Base-by-base conservation (phyloP, 2,888 invertebrate genomes). In the Thereva unica region DNA sequence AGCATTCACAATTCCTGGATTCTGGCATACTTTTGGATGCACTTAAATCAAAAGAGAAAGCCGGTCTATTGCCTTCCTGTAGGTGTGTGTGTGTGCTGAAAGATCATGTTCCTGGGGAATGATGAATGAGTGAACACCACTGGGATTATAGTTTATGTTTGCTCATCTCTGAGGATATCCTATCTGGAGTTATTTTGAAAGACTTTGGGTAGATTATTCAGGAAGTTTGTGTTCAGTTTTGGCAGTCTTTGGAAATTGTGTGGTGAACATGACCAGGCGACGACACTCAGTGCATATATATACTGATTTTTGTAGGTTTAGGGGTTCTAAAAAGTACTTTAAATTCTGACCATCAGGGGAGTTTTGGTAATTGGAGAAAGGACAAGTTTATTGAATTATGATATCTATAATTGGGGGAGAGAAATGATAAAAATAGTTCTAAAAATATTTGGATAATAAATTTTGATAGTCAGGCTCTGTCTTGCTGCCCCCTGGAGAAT, bases 121-220 rank as follows among this genome's bases (percentile, higher is more conserved):
- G 61, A 41, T 50, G 49, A 23, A 40, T 47, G 47, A 42, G 61
- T 50, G 40, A 61, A 61, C 61, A 50, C 61, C 50, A 61, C 61
- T 50, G 49, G 61, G 61, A 61, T 61, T 61, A 61, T 50, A 61
- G 50, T 61, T 61, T 49, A 61, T 61, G 61, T 49, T 61, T 50
- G 8, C 50, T 38, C 38, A 50, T 41, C 50, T 61, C 61, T n/a
- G 23, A 50, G 41, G 61, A 61, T 61, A 61, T 50, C 41, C n/a
- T n/a, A 61, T 61, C 61, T 50, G 50, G 50, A 61, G 61, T 61
- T 61, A 61, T 61, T 50, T 50, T 37, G 41, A 61, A 61, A 61
- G 12, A 40, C 50, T 50, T 23, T 23, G 23, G 49, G 41, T 50
- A 61, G 50, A 50, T 49, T 61, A 50, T 50, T 12, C 23, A 9